Evolutionary conservation across 2,888 invertebrate species (phyloP).

Genomic region (Drosophila tripunctata): DNA sequence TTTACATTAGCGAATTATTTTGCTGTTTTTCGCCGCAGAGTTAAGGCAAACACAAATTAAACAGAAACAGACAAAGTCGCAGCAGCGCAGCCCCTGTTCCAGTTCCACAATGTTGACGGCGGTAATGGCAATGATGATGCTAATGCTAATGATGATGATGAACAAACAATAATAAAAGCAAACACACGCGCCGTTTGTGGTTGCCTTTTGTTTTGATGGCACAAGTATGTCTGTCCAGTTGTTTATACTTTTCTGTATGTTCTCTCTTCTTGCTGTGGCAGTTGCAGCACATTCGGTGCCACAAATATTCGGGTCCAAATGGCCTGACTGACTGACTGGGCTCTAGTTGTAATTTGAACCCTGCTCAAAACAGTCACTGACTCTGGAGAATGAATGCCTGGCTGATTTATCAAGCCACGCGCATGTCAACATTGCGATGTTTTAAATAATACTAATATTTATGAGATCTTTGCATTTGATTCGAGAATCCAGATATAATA

Average conservation of each 20-base stretch:
- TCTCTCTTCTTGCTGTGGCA: conserved; percentile 2
- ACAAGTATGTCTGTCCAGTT: conserved; percentile 10
- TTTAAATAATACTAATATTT: conserved; percentile 29
- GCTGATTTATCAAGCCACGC: conserved; percentile 42
- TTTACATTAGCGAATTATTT: conserved; percentile 66
- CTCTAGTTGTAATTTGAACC: conserved; percentile 14
- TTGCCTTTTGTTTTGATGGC: conserved; percentile 32
- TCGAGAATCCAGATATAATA: background rate
- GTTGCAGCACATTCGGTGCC: conserved; percentile 15
- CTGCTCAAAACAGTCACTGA: conserved; percentile 16
- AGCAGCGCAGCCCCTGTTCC: conserved; percentile 5
- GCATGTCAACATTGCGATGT: conserved; percentile 13
- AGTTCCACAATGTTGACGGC: background rate
- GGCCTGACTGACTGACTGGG: background rate
- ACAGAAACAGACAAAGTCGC: conserved; percentile 41
- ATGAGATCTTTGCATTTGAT: conserved; percentile 24
- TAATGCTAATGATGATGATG: conserved; percentile 24
- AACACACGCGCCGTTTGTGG: conserved; percentile 55
- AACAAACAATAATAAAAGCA: conserved; percentile 54
- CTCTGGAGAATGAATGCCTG: conserved; percentile 2
- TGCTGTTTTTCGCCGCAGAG: conserved; percentile 40
- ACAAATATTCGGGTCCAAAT: conserved; percentile 9
- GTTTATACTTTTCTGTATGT: background rate
- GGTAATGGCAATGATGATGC: background rate
- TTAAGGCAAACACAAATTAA: conserved; percentile 57